Conservation (phyloP, 2,113 vertebrate genomes). For the Laticauda colubrina region DNA sequence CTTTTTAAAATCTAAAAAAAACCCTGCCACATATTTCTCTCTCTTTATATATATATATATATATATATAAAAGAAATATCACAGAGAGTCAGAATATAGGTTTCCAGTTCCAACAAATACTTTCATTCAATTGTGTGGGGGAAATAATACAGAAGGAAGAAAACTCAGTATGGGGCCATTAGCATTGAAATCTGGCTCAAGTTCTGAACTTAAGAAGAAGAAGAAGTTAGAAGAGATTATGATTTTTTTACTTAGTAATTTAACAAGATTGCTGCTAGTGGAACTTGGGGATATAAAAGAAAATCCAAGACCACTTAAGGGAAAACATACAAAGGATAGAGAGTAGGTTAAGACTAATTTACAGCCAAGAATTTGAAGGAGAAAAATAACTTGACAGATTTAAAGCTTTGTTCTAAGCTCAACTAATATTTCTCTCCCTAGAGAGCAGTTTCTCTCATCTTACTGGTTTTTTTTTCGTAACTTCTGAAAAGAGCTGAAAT, state of each 20-base stretch:
- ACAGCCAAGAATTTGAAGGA: not conserved
- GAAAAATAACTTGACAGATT: not conserved
- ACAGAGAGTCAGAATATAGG: not conserved
- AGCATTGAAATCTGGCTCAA: not conserved
- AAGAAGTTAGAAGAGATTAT: not conserved
- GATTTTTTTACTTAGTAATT: not conserved
- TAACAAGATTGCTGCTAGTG: not conserved
- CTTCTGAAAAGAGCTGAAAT: not conserved
- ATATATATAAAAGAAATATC: not conserved
- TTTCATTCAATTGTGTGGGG: not conserved
- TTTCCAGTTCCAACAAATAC: not conserved
- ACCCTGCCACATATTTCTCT: not conserved
- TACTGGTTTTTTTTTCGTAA: not conserved
- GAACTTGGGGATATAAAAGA: not conserved
- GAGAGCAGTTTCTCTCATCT: not conserved
- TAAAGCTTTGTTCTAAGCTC: not conserved
- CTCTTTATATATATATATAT: too few species aligned
- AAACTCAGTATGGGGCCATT: not conserved
- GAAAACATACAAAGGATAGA: not conserved
- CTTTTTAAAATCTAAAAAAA: not conserved
- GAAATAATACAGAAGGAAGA: too few species aligned
- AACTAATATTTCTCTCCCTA: not conserved
- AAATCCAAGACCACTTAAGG: not conserved
- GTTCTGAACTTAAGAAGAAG: not conserved
- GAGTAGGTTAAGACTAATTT: not conserved